A percentile compares a stretch with the other conserved stretches of the same genome.
Evolutionary conservation across 2,888 invertebrate species (phyloP).

Genomic region (Thecophora atra): DNA sequence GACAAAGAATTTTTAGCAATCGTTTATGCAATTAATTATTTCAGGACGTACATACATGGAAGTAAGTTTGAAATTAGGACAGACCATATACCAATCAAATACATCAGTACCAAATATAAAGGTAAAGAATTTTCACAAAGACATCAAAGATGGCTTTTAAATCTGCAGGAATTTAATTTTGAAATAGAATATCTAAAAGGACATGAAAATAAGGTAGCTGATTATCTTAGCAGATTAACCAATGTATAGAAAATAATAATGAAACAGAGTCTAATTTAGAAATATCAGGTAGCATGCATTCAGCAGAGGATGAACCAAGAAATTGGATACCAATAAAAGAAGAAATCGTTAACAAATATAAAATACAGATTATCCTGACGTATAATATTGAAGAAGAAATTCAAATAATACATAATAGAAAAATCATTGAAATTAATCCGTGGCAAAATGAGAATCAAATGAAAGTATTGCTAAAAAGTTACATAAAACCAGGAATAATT

Average conservation of each 20-base stretch:
- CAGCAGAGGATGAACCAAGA: neutral
- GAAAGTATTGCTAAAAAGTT: constrained; percentile 33
- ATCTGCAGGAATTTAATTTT: constrained; percentile 16
- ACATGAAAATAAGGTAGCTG: constrained; percentile 8
- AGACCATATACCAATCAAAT: constrained; percentile 16
- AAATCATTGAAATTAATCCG: constrained; percentile 38
- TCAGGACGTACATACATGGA: constrained; percentile 7
- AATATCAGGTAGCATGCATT: constrained; percentile 33
- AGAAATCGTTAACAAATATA: constrained; percentile 31
- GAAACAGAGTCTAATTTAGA: constrained; percentile 28
- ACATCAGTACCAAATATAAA: neutral
- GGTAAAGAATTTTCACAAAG: neutral
- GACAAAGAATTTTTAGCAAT: constrained; percentile 8
- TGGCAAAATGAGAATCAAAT: constrained; percentile 16
- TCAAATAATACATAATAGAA: constrained; percentile 32
- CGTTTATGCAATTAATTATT: constrained; percentile 20
- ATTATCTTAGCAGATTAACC: neutral
- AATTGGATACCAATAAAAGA: constrained; percentile 14
- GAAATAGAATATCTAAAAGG: constrained; percentile 21
- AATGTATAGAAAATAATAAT: neutral
- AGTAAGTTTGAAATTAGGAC: constrained; percentile 12
- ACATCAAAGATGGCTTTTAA: constrained; percentile 3
- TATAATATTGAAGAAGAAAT: constrained; percentile 36
- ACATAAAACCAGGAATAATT: neutral
- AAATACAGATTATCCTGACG: constrained; percentile 42